Evolutionary conservation across 1,140 invertebrate genomes (phyloP).

Genomic region (Drosophila setifemur): DNA sequence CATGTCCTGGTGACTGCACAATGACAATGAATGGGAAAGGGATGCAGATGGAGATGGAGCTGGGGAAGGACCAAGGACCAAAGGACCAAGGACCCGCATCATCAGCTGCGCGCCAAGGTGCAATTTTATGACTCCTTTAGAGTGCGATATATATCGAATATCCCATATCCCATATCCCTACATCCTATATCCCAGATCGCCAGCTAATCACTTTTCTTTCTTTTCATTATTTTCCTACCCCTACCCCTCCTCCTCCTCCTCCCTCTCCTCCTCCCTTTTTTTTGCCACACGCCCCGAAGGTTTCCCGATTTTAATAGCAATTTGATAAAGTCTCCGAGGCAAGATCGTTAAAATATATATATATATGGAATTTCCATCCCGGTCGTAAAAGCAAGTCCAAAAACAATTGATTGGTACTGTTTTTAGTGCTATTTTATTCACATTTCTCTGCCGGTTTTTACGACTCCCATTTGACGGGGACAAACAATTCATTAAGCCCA

Average conservation of each 20-base stretch:
- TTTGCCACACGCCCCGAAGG: constrained; percentile 29
- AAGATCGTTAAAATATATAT: constrained; percentile 35
- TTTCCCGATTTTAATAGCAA: constrained; percentile 30
- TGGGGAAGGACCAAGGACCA: no score
- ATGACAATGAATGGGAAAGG: constrained; percentile 33
- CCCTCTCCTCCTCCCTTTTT: not conserved
- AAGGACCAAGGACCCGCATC: constrained; percentile 39
- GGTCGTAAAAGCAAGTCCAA: constrained; percentile 20
- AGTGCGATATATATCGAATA: no score
- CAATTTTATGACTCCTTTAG: constrained; percentile 29
- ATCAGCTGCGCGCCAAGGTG: constrained; percentile 36
- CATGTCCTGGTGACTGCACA: constrained; percentile 32
- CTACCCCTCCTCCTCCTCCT: not conserved
- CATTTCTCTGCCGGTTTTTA: constrained; percentile 12
- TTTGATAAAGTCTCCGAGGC: constrained; percentile 31
- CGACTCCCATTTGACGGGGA: not conserved
- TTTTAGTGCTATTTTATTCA: constrained; percentile 12
- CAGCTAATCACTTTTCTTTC: constrained; percentile 36
- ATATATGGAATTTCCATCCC: constrained; percentile 19
- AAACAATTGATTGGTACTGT: not conserved
- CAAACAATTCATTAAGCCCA: constrained; percentile 37
- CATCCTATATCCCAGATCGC: constrained; percentile 17
- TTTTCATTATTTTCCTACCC: no score
- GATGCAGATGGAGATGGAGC: no score
- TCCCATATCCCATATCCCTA: no score